Evolutionary conservation across 1,140 invertebrate species (phyloP).

Genomic region (Agrilus planipennis): DNA sequence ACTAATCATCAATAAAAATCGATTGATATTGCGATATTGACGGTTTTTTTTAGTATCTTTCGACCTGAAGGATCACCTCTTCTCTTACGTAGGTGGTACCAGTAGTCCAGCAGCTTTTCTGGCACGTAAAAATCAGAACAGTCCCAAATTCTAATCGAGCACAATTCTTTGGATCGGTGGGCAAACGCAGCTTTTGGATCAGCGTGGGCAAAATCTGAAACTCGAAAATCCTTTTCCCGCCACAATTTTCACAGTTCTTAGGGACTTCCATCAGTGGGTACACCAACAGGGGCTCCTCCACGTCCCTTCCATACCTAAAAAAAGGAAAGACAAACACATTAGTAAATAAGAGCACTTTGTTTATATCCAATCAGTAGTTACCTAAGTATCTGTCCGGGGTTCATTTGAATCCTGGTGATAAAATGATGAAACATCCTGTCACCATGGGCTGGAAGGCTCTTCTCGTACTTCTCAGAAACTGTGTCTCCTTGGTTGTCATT

Average conservation of each 20-base stretch:
- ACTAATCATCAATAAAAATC: too few relatives aligned
- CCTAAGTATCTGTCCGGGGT: conserved; percentile 73
- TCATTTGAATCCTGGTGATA: conserved; percentile 53
- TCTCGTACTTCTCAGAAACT: conserved; percentile 60
- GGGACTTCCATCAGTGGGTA: conserved; percentile 44
- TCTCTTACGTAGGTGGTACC: conserved; percentile 56
- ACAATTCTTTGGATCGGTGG: conserved; percentile 31
- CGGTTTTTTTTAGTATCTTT: conserved; percentile 34
- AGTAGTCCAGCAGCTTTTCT: conserved; percentile 69
- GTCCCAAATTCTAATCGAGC: conserved; percentile 66
- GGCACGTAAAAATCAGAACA: conserved; percentile 67
- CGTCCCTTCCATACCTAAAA: conserved; percentile 56
- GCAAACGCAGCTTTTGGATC: conserved; percentile 54
- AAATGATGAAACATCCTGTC: conserved; percentile 74
- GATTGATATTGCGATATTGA: too few relatives aligned
- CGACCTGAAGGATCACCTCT: conserved; percentile 61
- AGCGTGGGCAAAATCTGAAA: conserved; percentile 69
- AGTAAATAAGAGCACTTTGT: conserved; percentile 3
- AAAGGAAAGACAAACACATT: conserved; percentile 1
- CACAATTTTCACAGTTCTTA: conserved; percentile 56
- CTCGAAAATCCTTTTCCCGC: conserved; percentile 60
- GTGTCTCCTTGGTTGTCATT: background rate
- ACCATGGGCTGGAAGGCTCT: conserved; percentile 60
- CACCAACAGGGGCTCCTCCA: conserved; percentile 47
- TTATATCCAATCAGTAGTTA: conserved; percentile 29